Base-by-base conservation (phyloP, 2,797 vertebrate species). In the Pygocentrus nattereri region DNA sequence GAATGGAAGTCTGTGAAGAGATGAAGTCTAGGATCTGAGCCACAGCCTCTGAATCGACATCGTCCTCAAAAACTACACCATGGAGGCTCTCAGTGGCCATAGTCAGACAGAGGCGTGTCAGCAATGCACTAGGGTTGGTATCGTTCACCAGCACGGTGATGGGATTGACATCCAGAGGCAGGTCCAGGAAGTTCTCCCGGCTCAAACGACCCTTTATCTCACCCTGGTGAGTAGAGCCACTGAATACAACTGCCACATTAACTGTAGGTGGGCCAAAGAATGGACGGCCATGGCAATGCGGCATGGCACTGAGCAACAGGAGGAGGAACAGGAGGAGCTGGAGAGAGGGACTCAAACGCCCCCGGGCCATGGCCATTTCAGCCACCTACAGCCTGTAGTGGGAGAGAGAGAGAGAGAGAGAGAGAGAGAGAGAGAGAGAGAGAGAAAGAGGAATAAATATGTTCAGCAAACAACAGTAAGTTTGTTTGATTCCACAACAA, bases 11-110 rank as follows among this genome's bases (percentile, higher is more conserved):
- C 92, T 99, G 97, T 47, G 96, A 97, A 59, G 97, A 99, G 89
- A 99, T 90, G 89, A 99, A 99, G 91, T 99, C 98, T 75, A 99
- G 94, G 83, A 99, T 98, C 91, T 99, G 98, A 31, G 98, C 97
- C 90, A 99, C 97, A 0, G 95, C 95, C 54, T 97, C 96, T 0
- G 96, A 96, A 84, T 95, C 97, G 6, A 98, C 94, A 41, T 97
- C 96, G 81, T 99, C 98, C 90, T 99, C 98, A 3, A 99, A 99
- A 89, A 99, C 91, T 1, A 99, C 94, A 30, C 96, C 97, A 0
- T 99, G 98, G 87, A 98, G 94, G 31, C 87, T 96, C 87, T 97
- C 95, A 0, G 93, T 90, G 0, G 95, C 93, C 59, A 99, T 96
- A 74, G 97, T 95, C 68, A 96, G 75, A 0, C 98, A 99, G 82